Evolutionary conservation across 2,888 invertebrate genomes (phyloP).

Genomic region (Argyra leucocephala): DNA sequence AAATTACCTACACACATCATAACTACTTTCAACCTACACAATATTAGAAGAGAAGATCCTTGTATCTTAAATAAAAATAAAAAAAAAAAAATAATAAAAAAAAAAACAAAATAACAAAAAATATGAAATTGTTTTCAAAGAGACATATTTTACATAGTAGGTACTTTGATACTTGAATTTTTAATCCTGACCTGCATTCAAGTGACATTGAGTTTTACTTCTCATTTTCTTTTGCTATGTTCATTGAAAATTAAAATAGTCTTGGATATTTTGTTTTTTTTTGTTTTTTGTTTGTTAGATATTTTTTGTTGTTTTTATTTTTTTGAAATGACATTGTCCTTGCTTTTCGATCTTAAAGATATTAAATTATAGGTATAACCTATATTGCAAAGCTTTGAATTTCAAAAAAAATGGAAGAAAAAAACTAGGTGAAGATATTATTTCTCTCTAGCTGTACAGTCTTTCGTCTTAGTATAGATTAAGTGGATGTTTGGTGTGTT

Average conservation of each 20-base stretch:
- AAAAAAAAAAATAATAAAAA: not conserved
- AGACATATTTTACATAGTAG: not conserved
- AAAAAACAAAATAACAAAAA: too few relatives aligned
- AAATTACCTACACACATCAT: not conserved
- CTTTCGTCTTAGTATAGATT: not conserved
- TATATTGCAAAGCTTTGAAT: not conserved
- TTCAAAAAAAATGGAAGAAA: not conserved
- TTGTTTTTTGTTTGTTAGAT: not conserved
- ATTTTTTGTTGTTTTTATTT: not conserved
- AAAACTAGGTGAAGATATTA: not conserved
- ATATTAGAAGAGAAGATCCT: not conserved
- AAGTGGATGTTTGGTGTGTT: not conserved
- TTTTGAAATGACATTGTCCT: not conserved
- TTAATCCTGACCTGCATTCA: conserved; percentile 10
- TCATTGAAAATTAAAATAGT: conserved; percentile 3
- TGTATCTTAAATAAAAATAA: not conserved
- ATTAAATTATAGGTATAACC: not conserved
- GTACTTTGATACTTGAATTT: conserved; percentile 6
- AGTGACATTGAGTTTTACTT: conserved; percentile 8
- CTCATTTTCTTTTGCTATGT: not conserved
- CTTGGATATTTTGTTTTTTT: not conserved
- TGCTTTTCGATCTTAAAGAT: conserved; percentile 1
- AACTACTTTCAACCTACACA: not conserved
- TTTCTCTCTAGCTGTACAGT: too few relatives aligned
- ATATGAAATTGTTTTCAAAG: not conserved